Evolutionary conservation across 1,140 invertebrate genomes (phyloP), one percentile per base, ranked within the genome.

Genomic region (Heliconius himera): DNA sequence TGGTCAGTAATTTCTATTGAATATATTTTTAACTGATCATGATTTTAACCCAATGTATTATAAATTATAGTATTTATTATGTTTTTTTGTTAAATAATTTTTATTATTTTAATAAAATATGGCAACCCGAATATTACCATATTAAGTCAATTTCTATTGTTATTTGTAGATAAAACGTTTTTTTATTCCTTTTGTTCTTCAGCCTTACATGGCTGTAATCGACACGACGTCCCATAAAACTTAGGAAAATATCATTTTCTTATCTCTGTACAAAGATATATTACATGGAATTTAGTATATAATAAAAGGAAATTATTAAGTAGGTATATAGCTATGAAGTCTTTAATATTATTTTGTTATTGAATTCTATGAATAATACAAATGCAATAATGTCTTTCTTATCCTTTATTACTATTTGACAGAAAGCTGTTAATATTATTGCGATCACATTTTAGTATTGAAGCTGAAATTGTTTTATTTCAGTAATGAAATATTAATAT

Each of bases 261-360:
- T 56, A 56, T 56, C n/a, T 9, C 11, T 56, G n/a, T 22, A 56
- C 33, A 6, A 36, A 8, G 33, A 36, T 36, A 36, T 36, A 6
- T 8, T 11, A 56, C 54, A 22, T 22, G 6, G 9, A 20, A 54
- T 54, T 54, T 54, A 22, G 54, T n/a, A 56, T 56, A 56, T 56
- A n/a, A 22, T 56, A 56, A 56, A 56, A 22, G 20, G 54, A 56
- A 56, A 56, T 56, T 56, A 56, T 56, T n/a, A 56, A 56, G n/a
- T 36, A 36, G 33, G 33, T 22, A 56, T 9, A 22, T n/a, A 54
- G 20, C 8, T 51, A 51, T 0, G 6, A 51, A 51, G 5, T 51
- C 49, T 20, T 56, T 56, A 8, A 56, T 56, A 56, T 22, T n/a
- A 56, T 56, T 56, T 22, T 56, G 8, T 9, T 56, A 22, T 56